These are phyloP conservation scores for Chrysotoxum bicinctum DNA, from an alignment of 2,888 invertebrate genomes.

Conservation along the genomic window DNA sequence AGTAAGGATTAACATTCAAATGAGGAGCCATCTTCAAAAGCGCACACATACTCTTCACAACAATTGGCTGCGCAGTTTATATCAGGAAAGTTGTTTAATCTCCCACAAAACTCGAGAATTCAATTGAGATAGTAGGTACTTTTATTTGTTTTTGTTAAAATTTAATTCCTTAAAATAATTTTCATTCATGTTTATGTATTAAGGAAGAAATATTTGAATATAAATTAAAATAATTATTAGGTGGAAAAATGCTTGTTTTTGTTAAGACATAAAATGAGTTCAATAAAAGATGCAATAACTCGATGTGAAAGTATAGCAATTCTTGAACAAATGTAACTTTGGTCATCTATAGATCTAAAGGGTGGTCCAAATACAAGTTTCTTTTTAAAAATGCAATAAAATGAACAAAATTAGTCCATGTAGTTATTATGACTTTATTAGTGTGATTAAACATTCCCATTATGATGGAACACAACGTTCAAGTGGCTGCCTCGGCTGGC, in stretches of 20 bases:
- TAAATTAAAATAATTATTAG: not conserved
- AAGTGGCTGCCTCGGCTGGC: no score
- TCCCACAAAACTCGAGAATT: not conserved
- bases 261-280: not conserved
- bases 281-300: no score
- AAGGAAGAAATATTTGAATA: not conserved
- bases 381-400: no score
- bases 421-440: no score
- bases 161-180: not conserved
- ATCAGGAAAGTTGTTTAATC: not conserved
- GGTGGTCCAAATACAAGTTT: no score
- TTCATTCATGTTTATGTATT: not conserved
- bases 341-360: no score
- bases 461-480: no score
- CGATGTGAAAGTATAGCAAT: no score
- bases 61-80: not conserved
- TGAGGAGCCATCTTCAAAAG: not conserved
- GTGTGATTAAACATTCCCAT: no score
- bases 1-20: constrained; percentile 19
- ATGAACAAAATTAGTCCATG: no score
- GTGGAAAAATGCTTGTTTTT: not conserved
- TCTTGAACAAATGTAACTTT: no score
- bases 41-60: not conserved
- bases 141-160: not conserved
- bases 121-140: not conserved